These are phyloP conservation scores for Lycocerus yunnanus DNA, from an alignment of 2,888 invertebrate genomes.

Conservation along the genomic window DNA sequence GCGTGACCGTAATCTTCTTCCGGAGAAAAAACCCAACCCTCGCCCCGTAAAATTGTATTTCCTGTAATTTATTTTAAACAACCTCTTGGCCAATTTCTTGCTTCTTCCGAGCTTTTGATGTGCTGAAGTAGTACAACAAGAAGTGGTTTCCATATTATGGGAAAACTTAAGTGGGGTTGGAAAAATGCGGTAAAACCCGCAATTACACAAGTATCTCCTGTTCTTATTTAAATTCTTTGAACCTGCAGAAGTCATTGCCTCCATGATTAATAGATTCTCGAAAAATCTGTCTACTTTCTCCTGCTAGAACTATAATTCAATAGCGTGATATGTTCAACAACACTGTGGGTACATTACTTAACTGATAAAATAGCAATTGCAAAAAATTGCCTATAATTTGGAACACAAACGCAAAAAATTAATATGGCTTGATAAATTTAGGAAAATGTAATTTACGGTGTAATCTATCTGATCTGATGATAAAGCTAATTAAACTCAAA, in stretches of 20 bases:
- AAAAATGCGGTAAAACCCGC: constrained; percentile 23
- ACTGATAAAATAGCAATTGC: neutral
- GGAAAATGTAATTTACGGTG: neutral
- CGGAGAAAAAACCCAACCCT: too few relatives aligned
- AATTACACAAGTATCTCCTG: constrained; percentile 28
- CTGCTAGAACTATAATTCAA: constrained; percentile 41
- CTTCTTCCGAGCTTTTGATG: neutral
- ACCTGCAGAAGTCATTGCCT: constrained; percentile 47
- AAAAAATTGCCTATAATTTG: neutral
- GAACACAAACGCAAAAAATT: neutral
- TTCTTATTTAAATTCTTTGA: constrained; percentile 33
- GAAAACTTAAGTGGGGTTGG: constrained; percentile 11
- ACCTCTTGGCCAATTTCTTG: neutral
- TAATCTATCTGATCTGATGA: neutral
- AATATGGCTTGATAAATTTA: neutral
- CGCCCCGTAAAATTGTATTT: neutral
- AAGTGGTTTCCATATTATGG: neutral
- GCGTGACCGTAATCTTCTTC: neutral
- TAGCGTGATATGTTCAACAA: constrained; percentile 35
- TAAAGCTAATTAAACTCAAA: neutral
- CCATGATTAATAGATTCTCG: constrained; percentile 50
- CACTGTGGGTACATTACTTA: neutral
- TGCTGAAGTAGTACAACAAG: too few relatives aligned
- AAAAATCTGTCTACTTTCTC: constrained; percentile 54
- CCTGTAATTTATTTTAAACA: neutral